Conservation (phyloP, 2,113 vertebrate genomes). For the Phaetusa simplex region DNA sequence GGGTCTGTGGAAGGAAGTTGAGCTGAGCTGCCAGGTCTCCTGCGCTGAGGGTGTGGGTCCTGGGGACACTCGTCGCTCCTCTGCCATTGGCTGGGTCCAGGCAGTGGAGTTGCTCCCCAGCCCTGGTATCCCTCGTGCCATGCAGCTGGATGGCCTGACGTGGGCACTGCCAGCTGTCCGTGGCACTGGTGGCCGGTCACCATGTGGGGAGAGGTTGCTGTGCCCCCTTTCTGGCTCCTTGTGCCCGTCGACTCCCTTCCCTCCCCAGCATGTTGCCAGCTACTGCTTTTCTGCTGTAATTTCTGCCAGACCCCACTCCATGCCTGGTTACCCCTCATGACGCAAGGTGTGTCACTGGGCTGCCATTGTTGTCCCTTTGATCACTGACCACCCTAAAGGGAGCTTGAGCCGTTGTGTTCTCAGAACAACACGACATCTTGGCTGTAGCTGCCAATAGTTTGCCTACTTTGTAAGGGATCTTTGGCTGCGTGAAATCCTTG, state of each 20-base stretch:
- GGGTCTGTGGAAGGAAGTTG: background rate
- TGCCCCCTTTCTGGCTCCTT: background rate
- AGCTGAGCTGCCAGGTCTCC: background rate
- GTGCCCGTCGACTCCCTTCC: background rate
- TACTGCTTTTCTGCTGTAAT: background rate
- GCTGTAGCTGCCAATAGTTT: background rate
- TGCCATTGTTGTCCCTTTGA: background rate
- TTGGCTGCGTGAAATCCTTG: background rate
- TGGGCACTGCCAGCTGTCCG: background rate
- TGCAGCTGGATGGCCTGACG: rapidly evolving
- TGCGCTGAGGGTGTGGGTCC: rapidly evolving
- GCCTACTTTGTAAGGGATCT: background rate
- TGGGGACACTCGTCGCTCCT: background rate
- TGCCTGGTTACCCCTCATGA: background rate
- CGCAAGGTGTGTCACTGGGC: background rate
- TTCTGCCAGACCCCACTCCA: background rate
- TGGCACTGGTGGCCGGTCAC: background rate
- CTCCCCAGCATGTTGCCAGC: background rate
- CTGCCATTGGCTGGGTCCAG: background rate
- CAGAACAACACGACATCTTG: background rate
- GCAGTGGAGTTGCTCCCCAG: background rate
- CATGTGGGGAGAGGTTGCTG: background rate
- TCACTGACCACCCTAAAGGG: background rate
- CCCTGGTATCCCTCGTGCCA: background rate
- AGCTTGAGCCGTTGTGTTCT: background rate